Base-by-base conservation (phyloP, 2,888 invertebrate genomes). In the Pandemis heparana region DNA sequence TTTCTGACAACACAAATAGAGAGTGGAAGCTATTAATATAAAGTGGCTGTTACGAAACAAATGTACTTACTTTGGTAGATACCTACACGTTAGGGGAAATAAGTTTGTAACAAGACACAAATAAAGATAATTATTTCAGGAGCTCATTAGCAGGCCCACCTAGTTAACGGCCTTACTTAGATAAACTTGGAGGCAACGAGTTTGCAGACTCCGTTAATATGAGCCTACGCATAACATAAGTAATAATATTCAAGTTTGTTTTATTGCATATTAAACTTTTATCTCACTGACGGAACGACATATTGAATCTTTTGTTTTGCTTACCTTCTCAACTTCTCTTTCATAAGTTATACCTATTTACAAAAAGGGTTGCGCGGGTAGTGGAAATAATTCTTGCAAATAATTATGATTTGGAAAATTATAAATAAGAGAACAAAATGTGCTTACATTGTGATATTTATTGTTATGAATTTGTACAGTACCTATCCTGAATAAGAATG, bases 91-190 rank as follows among this genome's bases (percentile, higher is more conserved):
- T 68, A 68, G 64, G 69, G 69, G 69, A 69, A 74, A 73, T 73
- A 74, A 74, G 73, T 74, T 74, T 60, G 39, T 74, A 74, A 74
- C 73, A 74, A 74, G 73, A 76, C 75, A 77, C 77, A 80, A 81
- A 83, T 80, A 81, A 84, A 83, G 79, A 83, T 82, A 79, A 81
- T 81, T 81, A 83, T 79, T 80, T 79, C 77, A 78, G 76, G 79
- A 81, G 82, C 84, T 83, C 83, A 84, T 84, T 86, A 82, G 72
- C 72, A 73, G 81, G 78, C 80, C 74, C 79, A 80, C 79, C 83
- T 81, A 82, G 85, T 86, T 86, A 85, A 86, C 85, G 81, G 82
- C 75, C 75, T 75, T 81, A 85, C 79, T 85, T 85, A 79, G 81
- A 79, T 78, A 81, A 82, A 82, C 79, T 85, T 81, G 74, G 79